Evolutionary conservation across 2,797 vertebrate species (phyloP).

Genomic region (Gymnothorax javanicus): DNA sequence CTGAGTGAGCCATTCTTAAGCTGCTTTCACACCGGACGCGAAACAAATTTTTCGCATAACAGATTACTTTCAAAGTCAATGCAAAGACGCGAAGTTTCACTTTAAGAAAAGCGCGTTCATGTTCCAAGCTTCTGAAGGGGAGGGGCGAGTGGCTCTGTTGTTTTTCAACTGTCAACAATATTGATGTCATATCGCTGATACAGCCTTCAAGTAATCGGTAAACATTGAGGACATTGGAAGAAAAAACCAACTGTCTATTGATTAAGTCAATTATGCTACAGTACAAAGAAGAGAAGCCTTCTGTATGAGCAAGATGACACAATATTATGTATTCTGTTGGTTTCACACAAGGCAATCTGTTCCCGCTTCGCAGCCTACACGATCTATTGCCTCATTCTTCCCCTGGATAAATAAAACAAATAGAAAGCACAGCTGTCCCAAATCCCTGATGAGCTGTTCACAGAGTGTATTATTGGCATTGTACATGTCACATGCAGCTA

Average conservation of each 20-base stretch:
- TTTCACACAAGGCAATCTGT: constrained; percentile 3
- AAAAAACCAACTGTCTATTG: neutral
- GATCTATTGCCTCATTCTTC: neutral
- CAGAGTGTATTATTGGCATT: neutral
- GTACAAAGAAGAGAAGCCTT: neutral
- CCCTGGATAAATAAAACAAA: neutral
- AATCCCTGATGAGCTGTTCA: neutral
- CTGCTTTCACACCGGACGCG: too few species aligned
- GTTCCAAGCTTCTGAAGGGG: too few species aligned
- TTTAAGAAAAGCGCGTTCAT: too few species aligned
- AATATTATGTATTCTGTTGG: neutral
- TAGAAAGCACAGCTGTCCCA: constrained; percentile 5
- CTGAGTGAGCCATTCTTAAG: too few species aligned
- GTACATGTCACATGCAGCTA: neutral
- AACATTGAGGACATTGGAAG: neutral
- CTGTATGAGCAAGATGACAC: neutral
- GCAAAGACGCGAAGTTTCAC: too few species aligned
- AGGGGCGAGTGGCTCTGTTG: too few species aligned
- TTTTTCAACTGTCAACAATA: too few species aligned
- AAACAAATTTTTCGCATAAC: too few species aligned
- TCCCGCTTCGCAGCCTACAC: neutral
- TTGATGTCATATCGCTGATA: too few species aligned
- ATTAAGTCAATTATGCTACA: neutral
- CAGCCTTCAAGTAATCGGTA: neutral
- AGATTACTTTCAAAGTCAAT: too few species aligned